phyloP scores from a whole-genome alignment of 1,140 invertebrate genomes.

The Drosophila asahinai region DNA sequence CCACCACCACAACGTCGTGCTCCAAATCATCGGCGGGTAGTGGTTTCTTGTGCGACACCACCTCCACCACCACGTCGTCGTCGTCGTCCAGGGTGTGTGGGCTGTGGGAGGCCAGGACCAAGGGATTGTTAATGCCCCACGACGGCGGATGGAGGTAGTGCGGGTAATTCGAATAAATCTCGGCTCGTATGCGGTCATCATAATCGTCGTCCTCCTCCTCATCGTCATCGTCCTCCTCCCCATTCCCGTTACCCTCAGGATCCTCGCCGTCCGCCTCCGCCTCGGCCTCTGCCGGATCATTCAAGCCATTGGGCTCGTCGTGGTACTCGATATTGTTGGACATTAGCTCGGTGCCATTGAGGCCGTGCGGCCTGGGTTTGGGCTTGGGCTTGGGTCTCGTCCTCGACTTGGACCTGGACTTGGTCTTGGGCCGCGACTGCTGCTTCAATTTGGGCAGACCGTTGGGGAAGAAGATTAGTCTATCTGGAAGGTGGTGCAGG shows the following conservation, averaged over 20 bases:
- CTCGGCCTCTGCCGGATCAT: conserved; percentile 21
- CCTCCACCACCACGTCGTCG: conserved; percentile 74
- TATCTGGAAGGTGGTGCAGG: conserved; percentile 74
- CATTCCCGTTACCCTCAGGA: background rate
- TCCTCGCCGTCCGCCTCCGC: conserved; percentile 22
- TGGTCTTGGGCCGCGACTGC: conserved; percentile 61
- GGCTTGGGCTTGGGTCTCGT: conserved; percentile 28
- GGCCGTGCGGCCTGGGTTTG: conserved; percentile 30
- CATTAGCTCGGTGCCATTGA: conserved; percentile 65
- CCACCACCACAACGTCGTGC: conserved; percentile 74
- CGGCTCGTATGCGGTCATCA: conserved; percentile 81
- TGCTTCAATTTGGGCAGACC: conserved; percentile 76
- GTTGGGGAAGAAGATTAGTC: conserved; percentile 84
- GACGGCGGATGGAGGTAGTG: conserved; percentile 82
- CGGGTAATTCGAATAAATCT: conserved; percentile 84
- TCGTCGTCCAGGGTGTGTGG: conserved; percentile 76
- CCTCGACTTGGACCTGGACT: conserved; percentile 48
- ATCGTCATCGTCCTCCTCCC: conserved; percentile 44
- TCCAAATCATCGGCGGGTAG: conserved; percentile 46
- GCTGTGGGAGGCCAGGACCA: conserved; percentile 81
- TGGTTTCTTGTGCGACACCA: conserved; percentile 29
- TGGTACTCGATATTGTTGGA: conserved; percentile 78
- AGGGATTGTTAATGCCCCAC: conserved; percentile 81
- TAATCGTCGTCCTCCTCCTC: conserved; percentile 78
- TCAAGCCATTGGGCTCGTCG: conserved; percentile 58